These are phyloP conservation scores for Phortica magna DNA, from an alignment of 2,888 invertebrate species.

Conservation along the genomic window DNA sequence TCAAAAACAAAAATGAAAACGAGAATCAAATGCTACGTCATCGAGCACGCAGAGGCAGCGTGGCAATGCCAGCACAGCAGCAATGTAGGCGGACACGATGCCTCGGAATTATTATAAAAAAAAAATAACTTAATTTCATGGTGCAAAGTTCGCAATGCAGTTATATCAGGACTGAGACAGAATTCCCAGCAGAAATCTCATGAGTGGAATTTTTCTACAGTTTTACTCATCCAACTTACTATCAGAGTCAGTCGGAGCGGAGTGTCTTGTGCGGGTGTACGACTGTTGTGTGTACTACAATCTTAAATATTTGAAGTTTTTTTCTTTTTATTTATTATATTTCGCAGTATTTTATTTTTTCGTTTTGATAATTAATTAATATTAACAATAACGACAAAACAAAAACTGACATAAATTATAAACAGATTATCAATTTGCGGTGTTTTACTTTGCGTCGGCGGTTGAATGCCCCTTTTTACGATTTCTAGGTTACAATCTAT, in stretches of 20 bases:
- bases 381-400: too few species aligned
- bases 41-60: constrained; percentile 56
- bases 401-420: background rate
- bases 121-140: background rate
- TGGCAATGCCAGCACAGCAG: constrained; percentile 41
- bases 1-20: constrained; percentile 6
- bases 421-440: background rate
- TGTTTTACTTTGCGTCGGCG: background rate
- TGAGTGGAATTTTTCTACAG: constrained; percentile 1
- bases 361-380: constrained; percentile 41
- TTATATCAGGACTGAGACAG: constrained; percentile 11
- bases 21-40: constrained; percentile 53
- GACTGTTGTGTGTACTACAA: constrained; percentile 36
- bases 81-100: constrained; percentile 30
- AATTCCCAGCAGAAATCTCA: background rate
- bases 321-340: constrained; percentile 1
- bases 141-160: constrained; percentile 7
- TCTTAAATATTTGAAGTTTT: constrained; percentile 8
- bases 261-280: constrained; percentile 22
- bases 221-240: background rate
- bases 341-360: constrained; percentile 28
- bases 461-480: constrained; percentile 5
- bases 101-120: background rate
- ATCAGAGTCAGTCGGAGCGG: background rate
- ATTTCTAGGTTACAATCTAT: background rate